Evolutionary conservation across 2,797 vertebrate species (phyloP).

Genomic region (Anableps anableps): DNA sequence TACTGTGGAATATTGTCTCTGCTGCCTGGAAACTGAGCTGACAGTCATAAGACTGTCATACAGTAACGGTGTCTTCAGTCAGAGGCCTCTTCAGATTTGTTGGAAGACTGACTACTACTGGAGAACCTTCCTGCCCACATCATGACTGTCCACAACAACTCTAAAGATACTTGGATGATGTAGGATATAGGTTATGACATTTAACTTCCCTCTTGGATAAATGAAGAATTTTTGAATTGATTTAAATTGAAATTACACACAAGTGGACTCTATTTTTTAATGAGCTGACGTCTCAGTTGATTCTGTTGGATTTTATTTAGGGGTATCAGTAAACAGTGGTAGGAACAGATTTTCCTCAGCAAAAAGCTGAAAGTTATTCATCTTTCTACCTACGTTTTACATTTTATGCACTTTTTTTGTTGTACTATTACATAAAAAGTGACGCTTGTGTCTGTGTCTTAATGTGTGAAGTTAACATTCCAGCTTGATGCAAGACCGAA

Average conservation of each 20-base stretch:
- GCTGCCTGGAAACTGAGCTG: background rate
- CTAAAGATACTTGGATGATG: no score
- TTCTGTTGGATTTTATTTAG: background rate
- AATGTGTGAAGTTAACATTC: background rate
- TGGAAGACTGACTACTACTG: background rate
- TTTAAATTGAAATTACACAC: background rate
- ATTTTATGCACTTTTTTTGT: background rate
- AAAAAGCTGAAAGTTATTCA: background rate
- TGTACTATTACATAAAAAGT: background rate
- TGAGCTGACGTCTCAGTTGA: background rate
- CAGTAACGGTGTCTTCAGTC: background rate
- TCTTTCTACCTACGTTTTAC: background rate
- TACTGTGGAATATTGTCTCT: background rate
- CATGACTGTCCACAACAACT: no score
- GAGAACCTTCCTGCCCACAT: no score
- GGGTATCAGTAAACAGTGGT: background rate
- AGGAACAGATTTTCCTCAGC: no score
- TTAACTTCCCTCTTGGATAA: background rate
- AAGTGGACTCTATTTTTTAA: no score
- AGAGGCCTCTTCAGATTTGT: background rate
- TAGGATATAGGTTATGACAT: no score
- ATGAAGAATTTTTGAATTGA: background rate
- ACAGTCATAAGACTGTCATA: background rate
- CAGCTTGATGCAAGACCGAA: background rate
- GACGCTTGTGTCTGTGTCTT: background rate